Conservation (phyloP, 2,113 vertebrate genomes). For the Lepus americanus region DNA sequence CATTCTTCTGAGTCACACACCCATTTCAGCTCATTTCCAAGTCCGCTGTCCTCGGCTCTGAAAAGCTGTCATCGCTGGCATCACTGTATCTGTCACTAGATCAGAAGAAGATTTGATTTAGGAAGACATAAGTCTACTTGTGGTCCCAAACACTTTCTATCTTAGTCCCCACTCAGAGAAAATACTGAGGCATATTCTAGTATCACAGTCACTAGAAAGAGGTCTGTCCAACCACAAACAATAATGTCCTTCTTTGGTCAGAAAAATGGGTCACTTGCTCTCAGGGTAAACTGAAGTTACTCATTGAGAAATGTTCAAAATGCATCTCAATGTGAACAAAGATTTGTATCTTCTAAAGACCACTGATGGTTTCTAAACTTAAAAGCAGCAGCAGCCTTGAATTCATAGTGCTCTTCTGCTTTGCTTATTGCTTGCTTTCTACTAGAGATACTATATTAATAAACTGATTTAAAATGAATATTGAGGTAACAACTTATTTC, state of each 20-base stretch:
- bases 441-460: not conserved
- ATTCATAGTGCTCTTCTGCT: not conserved
- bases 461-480: slow-evolving; percentile 42
- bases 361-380: not conserved
- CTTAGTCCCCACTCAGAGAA: slow-evolving; percentile 27
- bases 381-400: not conserved
- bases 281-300: slow-evolving; percentile 17
- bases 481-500: not conserved
- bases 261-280: not conserved
- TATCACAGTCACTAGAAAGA: not conserved
- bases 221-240: not conserved
- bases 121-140: slow-evolving; percentile 29
- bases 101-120: slow-evolving; percentile 77
- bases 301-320: slow-evolving; percentile 52
- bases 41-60: slow-evolving; percentile 83
- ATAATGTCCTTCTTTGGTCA: not conserved
- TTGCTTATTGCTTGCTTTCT: not conserved
- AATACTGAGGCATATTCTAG: slow-evolving; percentile 13
- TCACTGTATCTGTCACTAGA: slow-evolving; percentile 88
- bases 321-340: slow-evolving; percentile 18
- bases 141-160: slow-evolving; percentile 26
- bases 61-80: slow-evolving; percentile 86
- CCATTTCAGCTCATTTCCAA: slow-evolving; percentile 82
- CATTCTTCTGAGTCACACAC: slow-evolving; percentile 32
- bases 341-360: slow-evolving; percentile 48